Base-by-base conservation (phyloP, 1,140 invertebrate species). In the Zophobas morio region DNA sequence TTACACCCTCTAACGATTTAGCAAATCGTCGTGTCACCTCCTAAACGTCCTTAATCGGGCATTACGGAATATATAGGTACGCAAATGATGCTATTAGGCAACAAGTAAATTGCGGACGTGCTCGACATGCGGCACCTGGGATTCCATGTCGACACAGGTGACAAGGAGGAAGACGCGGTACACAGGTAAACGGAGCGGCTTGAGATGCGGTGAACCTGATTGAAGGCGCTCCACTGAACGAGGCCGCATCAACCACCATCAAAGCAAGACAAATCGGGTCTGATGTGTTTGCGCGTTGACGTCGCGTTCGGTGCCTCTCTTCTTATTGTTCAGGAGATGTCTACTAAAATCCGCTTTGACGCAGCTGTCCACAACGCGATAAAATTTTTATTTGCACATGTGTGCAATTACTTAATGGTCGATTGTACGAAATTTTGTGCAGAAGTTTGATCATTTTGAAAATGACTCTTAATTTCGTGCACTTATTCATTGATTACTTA, bases 81-180 rank as follows among this genome's bases (percentile, higher is more conserved):
- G 49, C 71, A 73, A 73, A 54, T 73, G 49, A 73, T 73, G 71
- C 76, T 51, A 78, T 78, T 78, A 78, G 76, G 71, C 76, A 78
- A 78, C 71, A 78, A 78, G 76, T 71, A 78, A 78, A 78, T 78
- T 70, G 70, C 51, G 76, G 57, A 78, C 76, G 76, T 78, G 76
- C 76, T 74, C 71, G 76, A 78, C 76, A 74, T 74, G 76, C 70
- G 76, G 76, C 76, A 78, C 76, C 53, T 49, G 76, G 76, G 76
- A 78, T 78, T 78, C 70, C 49, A 73, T 51, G 71, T 73, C 71
- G 71, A 8, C 71, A 73, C 71, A 73, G 60, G 60, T 66, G 60
- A 66, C 60, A 66, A 66, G 60, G 60, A 66, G 60, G 60, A 66
- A 66, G 20, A 20, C 20, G 60, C 39, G 60, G 60, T 66, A 42